Percentiles rank a stretch among this genome's conserved stretches.
phyloP scores from a whole-genome alignment of 2,888 invertebrate genomes.

The Ophion costatus region DNA sequence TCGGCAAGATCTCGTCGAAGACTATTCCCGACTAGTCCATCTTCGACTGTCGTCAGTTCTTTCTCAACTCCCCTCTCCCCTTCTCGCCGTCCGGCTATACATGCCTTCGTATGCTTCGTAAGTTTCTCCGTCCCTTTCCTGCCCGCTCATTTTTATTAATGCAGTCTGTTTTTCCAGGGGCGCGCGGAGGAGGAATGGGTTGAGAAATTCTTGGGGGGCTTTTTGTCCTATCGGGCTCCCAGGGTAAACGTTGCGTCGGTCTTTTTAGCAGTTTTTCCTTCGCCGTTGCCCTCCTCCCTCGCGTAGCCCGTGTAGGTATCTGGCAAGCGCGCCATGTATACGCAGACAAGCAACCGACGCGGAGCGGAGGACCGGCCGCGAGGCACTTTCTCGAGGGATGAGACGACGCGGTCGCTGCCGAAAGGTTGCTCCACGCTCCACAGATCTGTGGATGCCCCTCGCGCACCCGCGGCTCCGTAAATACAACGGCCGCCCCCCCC shows the following conservation, averaged over 20 bases:
- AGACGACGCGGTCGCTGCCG: slow-evolving; percentile 36
- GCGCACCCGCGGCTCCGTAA: slow-evolving; percentile 51
- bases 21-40: slow-evolving; percentile 31
- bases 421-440: slow-evolving; percentile 4
- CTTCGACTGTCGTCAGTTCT: slow-evolving; percentile 34
- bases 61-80: background rate
- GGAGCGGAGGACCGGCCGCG: slow-evolving; percentile 31
- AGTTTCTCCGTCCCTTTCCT: slow-evolving; percentile 4
- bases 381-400: slow-evolving; percentile 56
- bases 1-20: slow-evolving; percentile 14
- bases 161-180: slow-evolving; percentile 65
- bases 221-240: slow-evolving; percentile 62
- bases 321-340: slow-evolving; percentile 39
- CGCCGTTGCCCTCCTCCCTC: slow-evolving; percentile 3
- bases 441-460: slow-evolving; percentile 18
- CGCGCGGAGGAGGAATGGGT: slow-evolving; percentile 37
- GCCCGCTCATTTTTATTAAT: slow-evolving; percentile 64
- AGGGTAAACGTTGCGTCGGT: slow-evolving; percentile 65
- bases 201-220: slow-evolving; percentile 57
- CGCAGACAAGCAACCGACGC: slow-evolving; percentile 5
- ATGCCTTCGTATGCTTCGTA: background rate
- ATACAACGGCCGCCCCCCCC: slow-evolving; percentile 43
- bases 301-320: slow-evolving; percentile 41
- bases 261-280: slow-evolving; percentile 60
- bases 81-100: too few relatives aligned